phyloP scores from a whole-genome alignment of 1,140 invertebrate species.

The Anastrepha obliqua region DNA sequence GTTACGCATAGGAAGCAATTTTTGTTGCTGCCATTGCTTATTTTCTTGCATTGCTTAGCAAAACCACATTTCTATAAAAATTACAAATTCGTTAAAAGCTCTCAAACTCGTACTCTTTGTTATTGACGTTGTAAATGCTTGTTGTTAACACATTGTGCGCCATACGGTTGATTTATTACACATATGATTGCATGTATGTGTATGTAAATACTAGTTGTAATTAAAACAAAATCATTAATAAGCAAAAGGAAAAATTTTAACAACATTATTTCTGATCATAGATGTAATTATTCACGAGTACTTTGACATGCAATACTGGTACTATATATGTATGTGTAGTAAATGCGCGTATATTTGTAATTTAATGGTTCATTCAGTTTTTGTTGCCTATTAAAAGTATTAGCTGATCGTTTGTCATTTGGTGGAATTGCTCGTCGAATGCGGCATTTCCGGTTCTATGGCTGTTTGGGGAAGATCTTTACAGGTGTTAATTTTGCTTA shows the following conservation, averaged over 20 bases:
- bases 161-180: neutral
- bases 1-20: slow-evolving; percentile 23
- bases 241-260: slow-evolving; percentile 46
- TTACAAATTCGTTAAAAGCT: neutral
- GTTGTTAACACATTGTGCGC: slow-evolving; percentile 8
- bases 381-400: neutral
- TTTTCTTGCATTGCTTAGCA: neutral
- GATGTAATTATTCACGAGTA: too few relatives aligned
- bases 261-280: slow-evolving; percentile 5
- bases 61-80: neutral
- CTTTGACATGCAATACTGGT: too few relatives aligned
- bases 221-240: slow-evolving; percentile 27
- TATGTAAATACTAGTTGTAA: too few relatives aligned
- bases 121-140: slow-evolving; percentile 26
- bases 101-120: neutral
- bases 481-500: slow-evolving; percentile 36
- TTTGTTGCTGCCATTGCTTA: neutral
- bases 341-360: neutral
- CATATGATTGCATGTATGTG: too few relatives aligned
- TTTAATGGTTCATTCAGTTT: neutral
- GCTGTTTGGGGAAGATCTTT: neutral
- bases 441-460: slow-evolving; percentile 50
- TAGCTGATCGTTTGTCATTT: slow-evolving; percentile 7
- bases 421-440: neutral
- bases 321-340: neutral